A percentile compares a stretch with the other conserved stretches of the same genome.
phyloP scores from a whole-genome alignment of 2,797 vertebrate species.

The Melanogrammus aeglefinus region DNA sequence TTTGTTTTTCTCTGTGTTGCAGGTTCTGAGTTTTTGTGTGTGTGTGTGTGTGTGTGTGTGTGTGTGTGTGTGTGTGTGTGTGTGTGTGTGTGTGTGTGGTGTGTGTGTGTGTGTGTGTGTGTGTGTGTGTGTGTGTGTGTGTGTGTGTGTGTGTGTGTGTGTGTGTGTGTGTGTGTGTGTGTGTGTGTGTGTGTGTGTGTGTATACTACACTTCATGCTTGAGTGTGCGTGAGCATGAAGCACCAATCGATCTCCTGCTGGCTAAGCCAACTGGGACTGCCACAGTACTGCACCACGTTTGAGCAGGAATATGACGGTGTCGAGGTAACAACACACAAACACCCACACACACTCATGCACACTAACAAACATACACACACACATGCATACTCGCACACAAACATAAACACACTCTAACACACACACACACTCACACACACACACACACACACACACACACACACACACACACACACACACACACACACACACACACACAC shows the following conservation, averaged over 20 bases:
- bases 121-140: background rate
- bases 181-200: slow-evolving; percentile 4
- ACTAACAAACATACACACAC: slow-evolving; percentile 12
- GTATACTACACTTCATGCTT: slow-evolving; percentile 1
- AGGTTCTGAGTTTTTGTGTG: slow-evolving; percentile 20
- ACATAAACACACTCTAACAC: slow-evolving; percentile 8
- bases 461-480: slow-evolving; percentile 9
- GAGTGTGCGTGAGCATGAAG: slow-evolving; percentile 64
- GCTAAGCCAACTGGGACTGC: slow-evolving; percentile 77
- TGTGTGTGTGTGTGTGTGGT: slow-evolving; percentile 11
- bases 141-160: background rate
- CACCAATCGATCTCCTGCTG: slow-evolving; percentile 77
- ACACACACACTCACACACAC: slow-evolving; percentile 15
- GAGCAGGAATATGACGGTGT: slow-evolving; percentile 76
- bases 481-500: slow-evolving; percentile 13
- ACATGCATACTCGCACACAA: background rate
- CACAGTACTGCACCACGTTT: slow-evolving; percentile 72
- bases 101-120: slow-evolving; percentile 4
- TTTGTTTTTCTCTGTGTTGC: slow-evolving; percentile 23
- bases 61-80: background rate
- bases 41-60: slow-evolving; percentile 5
- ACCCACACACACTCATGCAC: background rate
- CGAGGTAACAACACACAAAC: slow-evolving; percentile 65
- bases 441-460: background rate
- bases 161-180: slow-evolving; percentile 9